Evolutionary conservation across 2,113 vertebrate species (phyloP).

Genomic region (Galbula dea): DNA sequence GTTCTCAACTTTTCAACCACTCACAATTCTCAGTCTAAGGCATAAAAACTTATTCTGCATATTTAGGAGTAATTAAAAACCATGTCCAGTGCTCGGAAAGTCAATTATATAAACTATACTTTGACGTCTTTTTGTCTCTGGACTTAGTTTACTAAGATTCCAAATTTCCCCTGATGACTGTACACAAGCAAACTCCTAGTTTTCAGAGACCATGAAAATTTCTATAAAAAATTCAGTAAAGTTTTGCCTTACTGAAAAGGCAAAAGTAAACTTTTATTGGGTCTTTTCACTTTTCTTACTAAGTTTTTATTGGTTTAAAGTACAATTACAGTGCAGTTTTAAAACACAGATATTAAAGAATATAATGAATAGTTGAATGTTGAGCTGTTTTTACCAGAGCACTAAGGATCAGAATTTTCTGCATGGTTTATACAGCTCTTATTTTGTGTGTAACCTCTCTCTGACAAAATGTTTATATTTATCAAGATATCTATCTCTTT

Average conservation of each 20-base stretch:
- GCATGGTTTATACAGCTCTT: neutral
- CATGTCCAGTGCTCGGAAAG: neutral
- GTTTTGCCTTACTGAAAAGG: neutral
- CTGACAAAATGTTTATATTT: neutral
- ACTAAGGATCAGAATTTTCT: neutral
- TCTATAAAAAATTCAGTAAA: neutral
- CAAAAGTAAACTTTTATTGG: neutral
- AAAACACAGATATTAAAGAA: neutral
- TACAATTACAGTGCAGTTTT: neutral
- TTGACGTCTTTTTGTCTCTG: neutral
- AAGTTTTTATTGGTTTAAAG: neutral
- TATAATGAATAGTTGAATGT: neutral
- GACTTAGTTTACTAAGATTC: neutral
- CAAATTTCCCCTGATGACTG: neutral
- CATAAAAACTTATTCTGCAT: neutral
- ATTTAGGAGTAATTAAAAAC: neutral
- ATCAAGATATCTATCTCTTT: neutral
- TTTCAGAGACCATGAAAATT: neutral
- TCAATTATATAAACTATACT: neutral
- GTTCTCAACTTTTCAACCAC: neutral
- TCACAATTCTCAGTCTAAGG: neutral
- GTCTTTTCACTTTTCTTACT: neutral
- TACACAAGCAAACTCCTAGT: neutral
- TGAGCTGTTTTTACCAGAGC: neutral
- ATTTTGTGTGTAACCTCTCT: neutral